Percentiles rank a stretch among this genome's conserved stretches.
phyloP scores from a whole-genome alignment of 64 coral and sea anemone species.

The Acropora tenuis region DNA sequence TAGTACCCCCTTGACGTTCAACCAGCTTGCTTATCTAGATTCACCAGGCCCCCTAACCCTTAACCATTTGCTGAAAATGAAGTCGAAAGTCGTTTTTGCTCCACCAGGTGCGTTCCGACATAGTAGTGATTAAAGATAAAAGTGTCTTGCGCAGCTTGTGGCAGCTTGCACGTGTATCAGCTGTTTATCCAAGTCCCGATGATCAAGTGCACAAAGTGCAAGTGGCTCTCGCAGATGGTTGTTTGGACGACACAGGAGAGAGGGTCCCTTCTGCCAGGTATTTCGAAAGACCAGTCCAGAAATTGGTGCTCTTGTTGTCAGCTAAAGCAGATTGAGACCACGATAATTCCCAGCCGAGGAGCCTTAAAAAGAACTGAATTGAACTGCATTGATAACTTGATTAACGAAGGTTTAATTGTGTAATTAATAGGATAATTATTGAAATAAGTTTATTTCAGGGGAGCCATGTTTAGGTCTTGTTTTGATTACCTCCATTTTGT shows the following conservation, averaged over 20 bases:
- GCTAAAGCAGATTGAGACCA: too few species aligned
- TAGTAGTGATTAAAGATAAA: too few species aligned
- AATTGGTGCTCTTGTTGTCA: too few species aligned
- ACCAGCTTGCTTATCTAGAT: not conserved
- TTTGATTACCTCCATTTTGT: not conserved
- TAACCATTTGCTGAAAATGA: too few species aligned
- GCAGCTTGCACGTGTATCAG: not conserved
- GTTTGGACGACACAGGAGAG: not conserved
- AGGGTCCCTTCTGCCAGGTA: not conserved
- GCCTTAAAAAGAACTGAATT: not conserved
- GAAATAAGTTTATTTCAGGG: constrained; percentile 4
- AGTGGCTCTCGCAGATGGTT: not conserved
- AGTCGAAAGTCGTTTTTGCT: not conserved
- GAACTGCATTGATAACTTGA: not conserved
- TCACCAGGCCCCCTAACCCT: too few species aligned
- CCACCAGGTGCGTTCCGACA: too few species aligned
- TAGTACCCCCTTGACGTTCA: constrained; percentile 10
- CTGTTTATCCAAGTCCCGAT: not conserved
- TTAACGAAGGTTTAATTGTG: not conserved
- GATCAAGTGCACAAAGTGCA: not conserved
- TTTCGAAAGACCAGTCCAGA: not conserved
- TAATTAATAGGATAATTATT: not conserved
- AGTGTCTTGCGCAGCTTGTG: too few species aligned
- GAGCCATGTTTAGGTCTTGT: constrained; percentile 9
- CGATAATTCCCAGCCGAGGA: too few species aligned